These are phyloP conservation scores for Sarcophaga carnaria DNA, from an alignment of 2,888 invertebrate genomes.

Conservation along the genomic window DNA sequence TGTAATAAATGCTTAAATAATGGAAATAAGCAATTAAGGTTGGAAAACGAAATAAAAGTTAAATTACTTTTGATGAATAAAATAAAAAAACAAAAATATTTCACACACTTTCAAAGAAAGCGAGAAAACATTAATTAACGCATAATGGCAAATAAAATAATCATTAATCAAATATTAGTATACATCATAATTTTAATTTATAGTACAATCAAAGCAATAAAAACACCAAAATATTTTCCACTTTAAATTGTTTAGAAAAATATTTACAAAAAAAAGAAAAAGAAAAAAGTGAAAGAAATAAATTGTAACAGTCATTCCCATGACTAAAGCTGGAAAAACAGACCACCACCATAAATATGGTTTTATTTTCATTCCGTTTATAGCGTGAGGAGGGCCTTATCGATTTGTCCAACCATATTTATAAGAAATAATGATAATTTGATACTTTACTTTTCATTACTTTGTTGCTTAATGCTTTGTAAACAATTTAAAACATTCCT, in stretches of 20 bases:
- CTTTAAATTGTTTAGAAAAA: not conserved
- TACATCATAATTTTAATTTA: constrained; percentile 11
- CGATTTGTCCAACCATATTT: constrained; percentile 35
- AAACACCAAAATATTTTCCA: not conserved
- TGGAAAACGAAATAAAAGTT: constrained; percentile 3
- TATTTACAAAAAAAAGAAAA: too few relatives aligned
- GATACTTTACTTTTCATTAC: constrained; percentile 49
- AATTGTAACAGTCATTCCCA: constrained; percentile 49
- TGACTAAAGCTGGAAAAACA: constrained; percentile 44
- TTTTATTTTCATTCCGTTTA: not conserved
- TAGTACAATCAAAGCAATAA: constrained; percentile 1
- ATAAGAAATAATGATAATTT: constrained; percentile 49
- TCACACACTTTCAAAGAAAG: constrained; percentile 14
- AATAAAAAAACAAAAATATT: constrained; percentile 27
- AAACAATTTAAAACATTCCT: constrained; percentile 33
- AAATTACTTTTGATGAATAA: constrained; percentile 44
- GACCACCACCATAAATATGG: constrained; percentile 44
- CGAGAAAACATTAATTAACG: not conserved
- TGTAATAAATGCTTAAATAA: constrained; percentile 33
- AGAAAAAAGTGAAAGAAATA: not conserved
- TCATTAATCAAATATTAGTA: constrained; percentile 52
- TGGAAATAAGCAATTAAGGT: not conserved
- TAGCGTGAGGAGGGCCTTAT: not conserved
- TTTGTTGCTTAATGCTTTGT: constrained; percentile 29
- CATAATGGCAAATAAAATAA: not conserved